Evolutionary conservation across 1,140 invertebrate genomes (phyloP).

Genomic region (Riptortus pedestris): DNA sequence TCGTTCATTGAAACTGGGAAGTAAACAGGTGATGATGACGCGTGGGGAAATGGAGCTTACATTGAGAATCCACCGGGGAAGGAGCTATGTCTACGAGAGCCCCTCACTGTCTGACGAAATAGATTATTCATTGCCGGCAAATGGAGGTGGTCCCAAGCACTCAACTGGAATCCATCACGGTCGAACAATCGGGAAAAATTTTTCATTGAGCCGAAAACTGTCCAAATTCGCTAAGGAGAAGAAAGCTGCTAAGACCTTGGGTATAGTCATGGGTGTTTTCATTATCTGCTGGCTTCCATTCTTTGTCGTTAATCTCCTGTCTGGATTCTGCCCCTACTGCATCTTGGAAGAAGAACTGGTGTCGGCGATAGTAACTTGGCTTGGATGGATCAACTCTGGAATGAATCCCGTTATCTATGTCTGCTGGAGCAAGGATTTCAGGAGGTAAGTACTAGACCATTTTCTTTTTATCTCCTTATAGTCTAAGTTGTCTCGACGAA

Average conservation of each 20-base stretch:
- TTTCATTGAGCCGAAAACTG: slow-evolving; percentile 77
- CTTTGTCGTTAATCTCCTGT: slow-evolving; percentile 89
- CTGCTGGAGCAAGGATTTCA: slow-evolving; percentile 90
- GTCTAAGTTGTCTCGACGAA: no score
- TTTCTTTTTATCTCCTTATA: neutral
- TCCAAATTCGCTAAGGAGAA: slow-evolving; percentile 91
- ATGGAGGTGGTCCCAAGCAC: slow-evolving; percentile 53
- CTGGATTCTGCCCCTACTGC: slow-evolving; percentile 79
- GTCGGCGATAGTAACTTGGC: slow-evolving; percentile 90
- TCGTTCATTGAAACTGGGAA: slow-evolving; percentile 73
- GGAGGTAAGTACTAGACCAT: slow-evolving; percentile 51
- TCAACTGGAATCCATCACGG: slow-evolving; percentile 42
- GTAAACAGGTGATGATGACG: slow-evolving; percentile 72
- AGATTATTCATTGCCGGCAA: slow-evolving; percentile 53
- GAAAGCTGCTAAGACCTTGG: slow-evolving; percentile 88
- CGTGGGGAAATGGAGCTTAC: slow-evolving; percentile 74
- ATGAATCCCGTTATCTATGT: slow-evolving; percentile 98
- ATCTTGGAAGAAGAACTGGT: slow-evolving; percentile 81
- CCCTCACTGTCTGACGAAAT: slow-evolving; percentile 35
- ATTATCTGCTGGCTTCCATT: slow-evolving; percentile 97
- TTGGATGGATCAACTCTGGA: slow-evolving; percentile 97
- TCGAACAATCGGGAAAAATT: slow-evolving; percentile 61
- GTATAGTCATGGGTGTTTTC: slow-evolving; percentile 96
- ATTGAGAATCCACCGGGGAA: slow-evolving; percentile 74
- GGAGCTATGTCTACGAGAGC: slow-evolving; percentile 33